Evolutionary conservation across 2,888 invertebrate species (phyloP).

Genomic region (Trachelus iudaicus): DNA sequence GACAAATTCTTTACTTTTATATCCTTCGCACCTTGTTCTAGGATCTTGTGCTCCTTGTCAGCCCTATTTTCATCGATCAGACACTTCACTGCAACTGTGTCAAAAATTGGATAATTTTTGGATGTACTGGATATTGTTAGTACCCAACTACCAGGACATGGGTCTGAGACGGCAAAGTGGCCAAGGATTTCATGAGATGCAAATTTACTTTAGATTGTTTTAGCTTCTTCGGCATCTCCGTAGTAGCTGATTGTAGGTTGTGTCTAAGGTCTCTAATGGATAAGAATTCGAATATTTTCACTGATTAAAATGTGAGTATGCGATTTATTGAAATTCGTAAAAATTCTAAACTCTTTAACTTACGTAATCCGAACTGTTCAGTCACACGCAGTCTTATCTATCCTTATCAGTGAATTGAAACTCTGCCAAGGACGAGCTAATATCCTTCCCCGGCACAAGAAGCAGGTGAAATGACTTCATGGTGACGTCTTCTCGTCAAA

Average conservation of each 20-base stretch:
- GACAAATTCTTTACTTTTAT: no score
- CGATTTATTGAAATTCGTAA: no score
- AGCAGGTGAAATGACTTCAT: no score
- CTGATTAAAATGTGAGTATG: no score
- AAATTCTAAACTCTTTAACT: no score
- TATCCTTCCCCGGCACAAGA: no score
- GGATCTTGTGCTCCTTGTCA: slow-evolving; percentile 9
- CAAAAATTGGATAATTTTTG: slow-evolving; percentile 23
- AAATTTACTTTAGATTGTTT: slow-evolving; percentile 16
- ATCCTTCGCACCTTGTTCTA: slow-evolving; percentile 22
- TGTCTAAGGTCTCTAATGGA: slow-evolving; percentile 19
- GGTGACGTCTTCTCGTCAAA: no score
- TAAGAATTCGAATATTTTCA: slow-evolving; percentile 21
- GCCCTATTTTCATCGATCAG: slow-evolving; percentile 27
- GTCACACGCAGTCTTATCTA: slow-evolving; percentile 22
- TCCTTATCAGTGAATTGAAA: background rate
- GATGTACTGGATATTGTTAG: slow-evolving; percentile 21
- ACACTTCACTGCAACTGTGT: slow-evolving; percentile 32
- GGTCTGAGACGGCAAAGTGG: slow-evolving; percentile 24
- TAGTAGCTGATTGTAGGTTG: slow-evolving; percentile 24
- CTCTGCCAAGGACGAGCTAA: no score
- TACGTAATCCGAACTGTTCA: slow-evolving; percentile 19
- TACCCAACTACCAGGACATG: slow-evolving; percentile 28
- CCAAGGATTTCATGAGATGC: slow-evolving; percentile 27
- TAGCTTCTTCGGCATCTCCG: slow-evolving; percentile 18